Evolutionary conservation across 64 coral and sea anemone genomes (phyloP).

Genomic region (Dendronephthya gigantea): DNA sequence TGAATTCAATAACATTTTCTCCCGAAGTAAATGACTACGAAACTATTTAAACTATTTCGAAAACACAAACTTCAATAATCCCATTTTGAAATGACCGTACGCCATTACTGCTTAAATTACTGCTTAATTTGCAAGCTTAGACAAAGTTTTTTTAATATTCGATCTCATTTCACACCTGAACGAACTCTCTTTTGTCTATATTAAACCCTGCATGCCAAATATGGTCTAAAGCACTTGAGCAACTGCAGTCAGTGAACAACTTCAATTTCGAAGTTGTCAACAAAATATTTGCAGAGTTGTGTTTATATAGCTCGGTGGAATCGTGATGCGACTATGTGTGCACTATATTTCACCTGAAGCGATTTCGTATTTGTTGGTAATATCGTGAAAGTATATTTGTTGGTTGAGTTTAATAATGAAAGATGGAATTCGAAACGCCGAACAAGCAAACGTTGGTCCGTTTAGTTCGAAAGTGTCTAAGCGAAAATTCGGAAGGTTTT

Average conservation of each 20-base stretch:
- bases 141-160: background rate
- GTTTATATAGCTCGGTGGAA: background rate
- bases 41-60: background rate
- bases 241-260: background rate
- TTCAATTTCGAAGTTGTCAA: background rate
- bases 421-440: background rate
- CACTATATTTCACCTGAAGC: background rate
- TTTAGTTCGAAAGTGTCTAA: background rate
- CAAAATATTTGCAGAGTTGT: background rate
- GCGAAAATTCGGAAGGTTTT: constrained; percentile 45
- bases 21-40: too few species aligned
- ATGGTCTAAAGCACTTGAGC: background rate
- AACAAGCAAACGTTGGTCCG: background rate
- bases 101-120: background rate
- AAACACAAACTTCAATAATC: background rate
- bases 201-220: background rate
- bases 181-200: background rate
- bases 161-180: background rate
- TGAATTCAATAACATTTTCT: too few species aligned
- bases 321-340: too few species aligned
- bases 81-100: background rate
- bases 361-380: too few species aligned
- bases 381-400: too few species aligned
- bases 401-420: too few species aligned
- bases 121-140: background rate